phyloP scores from a whole-genome alignment of 1,140 invertebrate species.

The Daktulosphaira vitifoliae region DNA sequence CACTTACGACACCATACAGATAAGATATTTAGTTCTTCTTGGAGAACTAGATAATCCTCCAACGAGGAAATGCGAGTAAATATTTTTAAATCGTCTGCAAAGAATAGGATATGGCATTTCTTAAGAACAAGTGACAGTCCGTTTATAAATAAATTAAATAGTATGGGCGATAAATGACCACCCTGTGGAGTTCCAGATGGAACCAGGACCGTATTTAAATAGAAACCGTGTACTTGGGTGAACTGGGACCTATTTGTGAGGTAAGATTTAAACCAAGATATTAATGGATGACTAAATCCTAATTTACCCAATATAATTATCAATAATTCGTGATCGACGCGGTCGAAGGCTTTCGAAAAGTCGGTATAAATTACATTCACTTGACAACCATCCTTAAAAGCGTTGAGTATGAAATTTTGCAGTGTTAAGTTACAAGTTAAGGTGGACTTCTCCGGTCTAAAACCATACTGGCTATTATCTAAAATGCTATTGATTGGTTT shows the following conservation, averaged over 20 bases:
- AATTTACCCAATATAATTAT: not conserved
- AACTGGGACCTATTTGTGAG: constrained; percentile 36
- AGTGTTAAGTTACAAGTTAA: not conserved
- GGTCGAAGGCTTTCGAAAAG: no score
- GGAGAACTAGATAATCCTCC: no score
- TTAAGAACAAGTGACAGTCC: no score
- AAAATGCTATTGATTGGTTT: not conserved
- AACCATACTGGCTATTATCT: not conserved
- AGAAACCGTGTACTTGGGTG: constrained; percentile 36
- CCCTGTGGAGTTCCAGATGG: constrained; percentile 40
- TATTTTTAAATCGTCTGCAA: no score
- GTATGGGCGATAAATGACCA: constrained; percentile 39
- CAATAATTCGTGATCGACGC: not conserved
- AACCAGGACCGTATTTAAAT: constrained; percentile 33
- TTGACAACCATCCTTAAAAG: constrained; percentile 1
- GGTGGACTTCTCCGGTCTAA: not conserved
- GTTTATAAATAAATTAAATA: constrained; percentile 41
- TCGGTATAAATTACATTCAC: not conserved
- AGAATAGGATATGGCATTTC: no score
- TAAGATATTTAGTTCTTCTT: no score
- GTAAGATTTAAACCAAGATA: constrained; percentile 38
- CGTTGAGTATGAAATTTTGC: not conserved
- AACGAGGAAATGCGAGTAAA: no score
- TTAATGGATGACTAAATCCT: not conserved
- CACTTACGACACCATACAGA: no score